Percentiles rank a stretch among this genome's conserved stretches.
Conservation (phyloP, 2,113 vertebrate genomes). For the Tringa solitaria region DNA sequence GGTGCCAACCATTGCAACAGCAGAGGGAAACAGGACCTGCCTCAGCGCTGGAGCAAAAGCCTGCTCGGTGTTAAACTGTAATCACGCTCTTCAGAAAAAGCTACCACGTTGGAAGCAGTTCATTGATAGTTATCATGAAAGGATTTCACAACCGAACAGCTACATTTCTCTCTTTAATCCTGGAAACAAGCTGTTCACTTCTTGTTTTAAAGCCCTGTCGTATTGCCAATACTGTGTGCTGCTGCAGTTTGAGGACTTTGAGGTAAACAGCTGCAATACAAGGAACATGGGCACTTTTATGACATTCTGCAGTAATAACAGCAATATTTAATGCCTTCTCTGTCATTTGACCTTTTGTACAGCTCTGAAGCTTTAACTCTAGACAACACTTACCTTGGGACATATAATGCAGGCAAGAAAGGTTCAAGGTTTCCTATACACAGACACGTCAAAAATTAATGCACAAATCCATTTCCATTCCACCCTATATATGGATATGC, state of each 20-base stretch:
- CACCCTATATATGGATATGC: background rate
- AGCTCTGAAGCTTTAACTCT: background rate
- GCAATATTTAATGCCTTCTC: background rate
- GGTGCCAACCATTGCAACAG: background rate
- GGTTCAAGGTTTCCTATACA: background rate
- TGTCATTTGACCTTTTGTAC: background rate
- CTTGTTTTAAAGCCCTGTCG: background rate
- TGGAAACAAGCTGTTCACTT: background rate
- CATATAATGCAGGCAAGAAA: background rate
- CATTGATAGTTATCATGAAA: background rate
- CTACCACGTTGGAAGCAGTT: background rate
- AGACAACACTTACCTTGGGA: background rate
- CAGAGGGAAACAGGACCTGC: background rate
- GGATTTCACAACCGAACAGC: background rate
- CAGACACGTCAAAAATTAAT: background rate
- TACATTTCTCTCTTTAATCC: background rate
- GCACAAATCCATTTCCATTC: background rate
- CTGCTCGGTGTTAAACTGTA: background rate
- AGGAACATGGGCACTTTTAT: background rate
- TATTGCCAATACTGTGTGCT: background rate
- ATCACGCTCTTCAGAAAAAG: background rate
- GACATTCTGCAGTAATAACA: background rate
- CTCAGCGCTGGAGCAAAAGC: background rate
- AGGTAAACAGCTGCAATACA: background rate
- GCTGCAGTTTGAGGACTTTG: background rate